A percentile compares a stretch with the other conserved stretches of the same genome.
These are phyloP conservation scores for Catalaphyllia jardinei DNA, from an alignment of 64 coral and sea anemone genomes.

Conservation along the genomic window DNA sequence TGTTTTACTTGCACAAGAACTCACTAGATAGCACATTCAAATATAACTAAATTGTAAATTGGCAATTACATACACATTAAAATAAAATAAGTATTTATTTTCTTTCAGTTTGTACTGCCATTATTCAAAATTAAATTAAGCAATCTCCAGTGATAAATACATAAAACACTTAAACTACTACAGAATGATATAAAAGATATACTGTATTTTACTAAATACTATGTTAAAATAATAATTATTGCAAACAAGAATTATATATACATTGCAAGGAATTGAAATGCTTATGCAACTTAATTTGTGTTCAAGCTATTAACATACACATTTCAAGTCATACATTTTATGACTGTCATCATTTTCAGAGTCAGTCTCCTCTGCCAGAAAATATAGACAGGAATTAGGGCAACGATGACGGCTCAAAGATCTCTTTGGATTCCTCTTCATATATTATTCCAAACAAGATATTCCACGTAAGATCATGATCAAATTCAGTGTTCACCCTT, in stretches of 20 bases:
- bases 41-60: not conserved
- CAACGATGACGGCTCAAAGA: constrained; percentile 1
- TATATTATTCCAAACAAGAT: constrained; percentile 46
- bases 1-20: not conserved
- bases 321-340: constrained; percentile 28
- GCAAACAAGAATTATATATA: no score
- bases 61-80: not conserved
- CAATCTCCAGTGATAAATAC: no score
- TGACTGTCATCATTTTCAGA: constrained; percentile 52
- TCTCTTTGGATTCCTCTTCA: constrained; percentile 53
- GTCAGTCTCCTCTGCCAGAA: constrained; percentile 69
- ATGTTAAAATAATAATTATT: no score
- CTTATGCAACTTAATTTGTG: no score
- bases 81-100: no score
- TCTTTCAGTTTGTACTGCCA: no score
- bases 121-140: no score
- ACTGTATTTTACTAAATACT: no score
- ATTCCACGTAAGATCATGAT: constrained; percentile 12
- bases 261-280: no score
- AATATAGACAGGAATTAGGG: constrained; percentile 78
- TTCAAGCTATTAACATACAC: no score
- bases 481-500: not conserved
- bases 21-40: not conserved
- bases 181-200: no score
- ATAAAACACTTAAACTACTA: no score